Percentiles rank a stretch among this genome's conserved stretches.
These are phyloP conservation scores for Leistus spinibarbis DNA, from an alignment of 2,888 invertebrate species.

Conservation along the genomic window DNA sequence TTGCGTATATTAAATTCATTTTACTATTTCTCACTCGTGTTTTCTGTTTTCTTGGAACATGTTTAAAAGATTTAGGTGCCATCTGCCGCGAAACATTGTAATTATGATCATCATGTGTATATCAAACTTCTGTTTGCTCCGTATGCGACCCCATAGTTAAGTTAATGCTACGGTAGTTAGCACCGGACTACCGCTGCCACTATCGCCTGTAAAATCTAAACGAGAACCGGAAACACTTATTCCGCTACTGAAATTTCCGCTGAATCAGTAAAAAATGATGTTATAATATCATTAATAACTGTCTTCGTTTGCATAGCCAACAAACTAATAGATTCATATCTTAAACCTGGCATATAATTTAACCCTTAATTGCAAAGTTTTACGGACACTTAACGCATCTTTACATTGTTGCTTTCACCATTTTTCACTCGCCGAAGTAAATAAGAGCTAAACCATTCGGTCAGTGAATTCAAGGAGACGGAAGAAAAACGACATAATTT, in stretches of 20 bases:
- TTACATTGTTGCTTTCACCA: neutral
- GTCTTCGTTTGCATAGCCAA: neutral
- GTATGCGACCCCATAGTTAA: constrained; percentile 1
- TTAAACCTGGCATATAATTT: neutral
- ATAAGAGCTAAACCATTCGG: no score
- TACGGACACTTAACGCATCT: neutral
- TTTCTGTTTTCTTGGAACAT: neutral
- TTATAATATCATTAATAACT: neutral
- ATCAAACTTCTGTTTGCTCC: neutral
- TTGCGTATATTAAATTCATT: no score
- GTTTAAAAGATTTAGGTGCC: neutral
- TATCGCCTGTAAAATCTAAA: constrained; percentile 35
- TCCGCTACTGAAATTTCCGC: constrained; percentile 26
- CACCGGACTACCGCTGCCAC: neutral
- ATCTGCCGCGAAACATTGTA: neutral
- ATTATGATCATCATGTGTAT: neutral
- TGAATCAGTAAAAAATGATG: neutral
- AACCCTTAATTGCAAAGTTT: neutral
- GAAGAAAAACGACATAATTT: neutral
- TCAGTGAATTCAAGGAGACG: neutral
- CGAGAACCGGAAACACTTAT: constrained; percentile 30
- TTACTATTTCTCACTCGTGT: no score
- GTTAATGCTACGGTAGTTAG: constrained; percentile 31
- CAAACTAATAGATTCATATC: neutral
- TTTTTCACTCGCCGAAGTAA: no score